These are phyloP conservation scores for Drosophila pseudotalamancana DNA, from an alignment of 2,888 invertebrate genomes.

Conservation along the genomic window DNA sequence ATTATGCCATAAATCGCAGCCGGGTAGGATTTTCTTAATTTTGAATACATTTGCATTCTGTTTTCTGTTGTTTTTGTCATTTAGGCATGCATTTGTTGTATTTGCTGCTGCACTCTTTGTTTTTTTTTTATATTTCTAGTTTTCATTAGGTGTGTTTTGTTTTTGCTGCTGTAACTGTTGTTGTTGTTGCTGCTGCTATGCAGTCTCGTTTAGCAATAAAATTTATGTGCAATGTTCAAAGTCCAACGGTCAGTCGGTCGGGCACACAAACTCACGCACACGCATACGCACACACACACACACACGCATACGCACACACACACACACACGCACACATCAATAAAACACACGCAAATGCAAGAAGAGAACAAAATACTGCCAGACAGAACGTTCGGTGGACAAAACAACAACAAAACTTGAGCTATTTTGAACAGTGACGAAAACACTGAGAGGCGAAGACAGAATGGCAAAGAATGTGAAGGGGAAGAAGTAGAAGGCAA, in stretches of 20 bases:
- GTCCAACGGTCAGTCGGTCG: slow-evolving; percentile 77
- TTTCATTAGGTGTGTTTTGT: slow-evolving; percentile 44
- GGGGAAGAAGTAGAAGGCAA: slow-evolving; percentile 23
- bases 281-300: slow-evolving; percentile 13
- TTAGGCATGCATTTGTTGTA: slow-evolving; percentile 20
- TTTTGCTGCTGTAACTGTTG: slow-evolving; percentile 21
- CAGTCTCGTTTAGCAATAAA: slow-evolving; percentile 59
- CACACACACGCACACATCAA: slow-evolving; percentile 9
- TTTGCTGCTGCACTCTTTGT: slow-evolving; percentile 7
- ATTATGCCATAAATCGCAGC: slow-evolving; percentile 44
- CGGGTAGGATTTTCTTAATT: slow-evolving; percentile 22
- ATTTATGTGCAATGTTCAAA: slow-evolving; percentile 77
- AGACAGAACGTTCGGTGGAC: too few species aligned
- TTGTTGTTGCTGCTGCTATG: slow-evolving; percentile 28
- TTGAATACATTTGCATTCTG: slow-evolving; percentile 15
- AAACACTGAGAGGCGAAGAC: slow-evolving; percentile 37
- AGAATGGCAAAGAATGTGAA: slow-evolving; percentile 13
- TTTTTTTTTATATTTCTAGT: slow-evolving; percentile 31
- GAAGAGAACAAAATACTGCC: slow-evolving; percentile 48
- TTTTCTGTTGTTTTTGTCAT: slow-evolving; percentile 5
- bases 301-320: slow-evolving; percentile 14
- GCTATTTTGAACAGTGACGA: slow-evolving; percentile 56
- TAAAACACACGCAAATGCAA: slow-evolving; percentile 37
- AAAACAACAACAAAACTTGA: slow-evolving; percentile 28
- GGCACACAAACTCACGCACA: slow-evolving; percentile 16